These are phyloP conservation scores for Propsilocerus akamusi DNA, from an alignment of 1,140 invertebrate genomes.

Conservation along the genomic window DNA sequence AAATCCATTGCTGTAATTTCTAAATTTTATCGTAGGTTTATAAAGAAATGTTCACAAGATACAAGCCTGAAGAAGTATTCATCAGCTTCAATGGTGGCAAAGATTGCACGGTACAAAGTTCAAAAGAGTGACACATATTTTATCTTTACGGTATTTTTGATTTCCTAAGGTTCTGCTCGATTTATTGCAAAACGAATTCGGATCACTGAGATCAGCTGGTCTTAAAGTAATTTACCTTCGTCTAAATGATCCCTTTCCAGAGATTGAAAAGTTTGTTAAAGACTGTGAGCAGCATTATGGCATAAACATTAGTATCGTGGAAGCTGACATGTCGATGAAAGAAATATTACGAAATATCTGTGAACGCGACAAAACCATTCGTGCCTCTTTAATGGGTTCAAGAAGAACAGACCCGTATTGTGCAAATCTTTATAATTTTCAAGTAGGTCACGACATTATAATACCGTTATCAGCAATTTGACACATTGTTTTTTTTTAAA, in stretches of 20 bases:
- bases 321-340: slow-evolving; percentile 43
- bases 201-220: slow-evolving; percentile 13
- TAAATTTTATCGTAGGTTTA: slow-evolving; percentile 21
- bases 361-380: slow-evolving; percentile 40
- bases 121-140: too few relatives aligned
- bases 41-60: slow-evolving; percentile 31
- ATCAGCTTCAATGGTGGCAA: slow-evolving; percentile 95
- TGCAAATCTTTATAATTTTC: slow-evolving; percentile 40
- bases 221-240: slow-evolving; percentile 58
- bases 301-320: slow-evolving; percentile 46
- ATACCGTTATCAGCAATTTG: slow-evolving; percentile 2
- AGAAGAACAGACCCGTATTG: slow-evolving; percentile 68
- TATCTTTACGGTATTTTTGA: slow-evolving; percentile 64
- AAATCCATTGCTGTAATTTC: neutral
- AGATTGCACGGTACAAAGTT: slow-evolving; percentile 84
- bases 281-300: slow-evolving; percentile 49
- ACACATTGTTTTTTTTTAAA: slow-evolving; percentile 4
- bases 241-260: slow-evolving; percentile 56
- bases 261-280: slow-evolving; percentile 71
- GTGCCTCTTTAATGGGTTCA: slow-evolving; percentile 77
- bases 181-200: slow-evolving; percentile 34
- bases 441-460: slow-evolving; percentile 28
- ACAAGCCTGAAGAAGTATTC: slow-evolving; percentile 51
- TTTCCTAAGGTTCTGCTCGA: too few relatives aligned
- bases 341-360: slow-evolving; percentile 40